Conservation (phyloP, 2,113 vertebrate genomes). For the Synodontis membranacea region DNA sequence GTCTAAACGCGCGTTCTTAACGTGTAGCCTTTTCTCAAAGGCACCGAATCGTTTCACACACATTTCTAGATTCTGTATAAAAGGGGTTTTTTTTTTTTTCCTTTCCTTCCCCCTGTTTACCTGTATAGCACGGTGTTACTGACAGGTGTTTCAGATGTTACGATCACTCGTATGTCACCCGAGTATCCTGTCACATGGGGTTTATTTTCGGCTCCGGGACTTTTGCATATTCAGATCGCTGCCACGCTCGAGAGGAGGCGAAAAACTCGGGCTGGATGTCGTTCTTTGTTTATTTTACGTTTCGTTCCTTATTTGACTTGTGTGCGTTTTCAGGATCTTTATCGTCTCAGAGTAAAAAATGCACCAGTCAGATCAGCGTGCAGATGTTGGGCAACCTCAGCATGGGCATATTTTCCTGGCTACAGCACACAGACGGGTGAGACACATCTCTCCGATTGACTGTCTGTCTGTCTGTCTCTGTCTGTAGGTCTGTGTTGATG, state of each 20-base stretch:
- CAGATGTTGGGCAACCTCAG: slow-evolving; percentile 67
- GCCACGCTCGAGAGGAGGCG: neutral
- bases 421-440: slow-evolving; percentile 78
- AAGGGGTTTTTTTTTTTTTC: neutral
- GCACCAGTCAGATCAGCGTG: slow-evolving; percentile 65
- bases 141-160: neutral
- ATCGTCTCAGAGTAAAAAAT: slow-evolving; percentile 67
- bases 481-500: neutral
- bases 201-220: neutral
- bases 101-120: too few relatives aligned
- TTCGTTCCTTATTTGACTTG: neutral
- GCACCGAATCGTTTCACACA: neutral
- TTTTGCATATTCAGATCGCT: neutral
- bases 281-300: neutral
- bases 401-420: slow-evolving; percentile 76
- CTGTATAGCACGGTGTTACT: neutral
- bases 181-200: neutral
- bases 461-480: neutral
- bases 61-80: neutral
- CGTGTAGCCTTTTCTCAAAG: neutral
- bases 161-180: neutral
- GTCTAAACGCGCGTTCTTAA: too few relatives aligned
- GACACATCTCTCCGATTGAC: neutral
- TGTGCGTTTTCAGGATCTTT: slow-evolving; percentile 64
- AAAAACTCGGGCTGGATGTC: neutral